These are phyloP conservation scores for Polydrusus pterygomalis DNA, from an alignment of 2,888 invertebrate species.

Conservation along the genomic window DNA sequence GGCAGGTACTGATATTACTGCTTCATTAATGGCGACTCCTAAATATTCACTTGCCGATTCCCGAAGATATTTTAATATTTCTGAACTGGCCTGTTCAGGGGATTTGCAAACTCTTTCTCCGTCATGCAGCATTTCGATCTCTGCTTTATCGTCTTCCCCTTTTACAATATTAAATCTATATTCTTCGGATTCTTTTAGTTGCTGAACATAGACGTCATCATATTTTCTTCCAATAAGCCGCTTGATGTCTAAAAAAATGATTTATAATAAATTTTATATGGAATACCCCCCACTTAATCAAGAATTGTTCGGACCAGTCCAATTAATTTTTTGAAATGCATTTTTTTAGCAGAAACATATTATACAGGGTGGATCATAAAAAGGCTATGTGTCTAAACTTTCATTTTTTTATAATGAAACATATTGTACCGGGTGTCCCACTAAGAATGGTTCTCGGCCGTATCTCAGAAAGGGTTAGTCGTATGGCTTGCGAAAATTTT, in stretches of 20 bases:
- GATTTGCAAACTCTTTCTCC: constrained; percentile 52
- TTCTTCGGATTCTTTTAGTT: constrained; percentile 52
- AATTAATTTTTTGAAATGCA: too few species aligned
- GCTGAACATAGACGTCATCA: constrained; percentile 58
- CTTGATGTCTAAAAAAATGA: constrained; percentile 61
- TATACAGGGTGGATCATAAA: too few species aligned
- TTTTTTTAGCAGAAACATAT: too few species aligned
- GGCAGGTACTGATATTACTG: constrained; percentile 57
- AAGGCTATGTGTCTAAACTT: too few species aligned
- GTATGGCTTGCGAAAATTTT: too few species aligned
- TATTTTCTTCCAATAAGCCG: constrained; percentile 60
- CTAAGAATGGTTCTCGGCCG: too few species aligned
- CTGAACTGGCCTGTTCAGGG: constrained; percentile 54
- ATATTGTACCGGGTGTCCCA: too few species aligned
- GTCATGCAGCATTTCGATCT: constrained; percentile 45
- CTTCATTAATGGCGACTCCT: constrained; percentile 49
- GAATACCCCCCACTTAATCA: too few species aligned
- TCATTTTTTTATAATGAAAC: too few species aligned
- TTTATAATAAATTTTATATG: background rate
- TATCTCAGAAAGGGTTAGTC: too few species aligned
- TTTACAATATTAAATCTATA: constrained; percentile 58
- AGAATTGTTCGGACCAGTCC: too few species aligned
- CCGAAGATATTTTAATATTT: constrained; percentile 53
- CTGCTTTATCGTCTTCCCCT: constrained; percentile 54
- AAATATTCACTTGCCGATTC: constrained; percentile 42